A percentile compares a stretch with the other conserved stretches of the same genome.
Evolutionary conservation across 2,113 vertebrate genomes (phyloP).

Genomic region (Ciconia maguari): DNA sequence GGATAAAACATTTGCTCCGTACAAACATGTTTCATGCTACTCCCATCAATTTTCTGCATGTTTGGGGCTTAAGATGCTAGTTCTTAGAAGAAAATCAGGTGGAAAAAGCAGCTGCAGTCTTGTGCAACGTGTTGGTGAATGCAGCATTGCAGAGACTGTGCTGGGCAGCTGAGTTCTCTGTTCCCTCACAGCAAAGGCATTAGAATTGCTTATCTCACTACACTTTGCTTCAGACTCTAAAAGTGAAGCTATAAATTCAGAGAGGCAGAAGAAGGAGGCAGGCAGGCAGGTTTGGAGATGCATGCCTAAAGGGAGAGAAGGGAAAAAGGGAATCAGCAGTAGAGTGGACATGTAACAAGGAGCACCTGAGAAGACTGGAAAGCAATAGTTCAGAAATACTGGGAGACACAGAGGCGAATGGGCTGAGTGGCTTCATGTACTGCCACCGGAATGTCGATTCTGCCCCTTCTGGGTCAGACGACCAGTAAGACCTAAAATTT

Average conservation of each 20-base stretch:
- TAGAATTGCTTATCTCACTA: neutral
- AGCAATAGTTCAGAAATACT: neutral
- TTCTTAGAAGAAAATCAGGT: neutral
- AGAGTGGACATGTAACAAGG: neutral
- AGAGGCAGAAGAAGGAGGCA: neutral
- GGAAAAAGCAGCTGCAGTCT: neutral
- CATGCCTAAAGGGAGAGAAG: neutral
- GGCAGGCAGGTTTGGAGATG: neutral
- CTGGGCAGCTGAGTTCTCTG: neutral
- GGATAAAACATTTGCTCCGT: neutral
- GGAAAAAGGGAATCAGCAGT: neutral
- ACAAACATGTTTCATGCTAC: neutral
- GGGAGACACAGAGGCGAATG: neutral
- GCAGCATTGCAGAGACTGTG: neutral
- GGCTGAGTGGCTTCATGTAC: neutral
- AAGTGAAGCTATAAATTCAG: neutral
- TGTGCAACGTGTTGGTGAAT: neutral
- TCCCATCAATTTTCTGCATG: neutral
- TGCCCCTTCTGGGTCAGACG: neutral
- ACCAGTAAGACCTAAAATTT: neutral
- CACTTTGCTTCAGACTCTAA: neutral
- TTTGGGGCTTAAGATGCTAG: neutral
- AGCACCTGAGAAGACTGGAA: neutral
- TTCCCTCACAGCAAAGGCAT: neutral
- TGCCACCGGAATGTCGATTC: neutral